Evolutionary conservation across 2,797 vertebrate species (phyloP).

Genomic region (Steatocranus sp.): DNA sequence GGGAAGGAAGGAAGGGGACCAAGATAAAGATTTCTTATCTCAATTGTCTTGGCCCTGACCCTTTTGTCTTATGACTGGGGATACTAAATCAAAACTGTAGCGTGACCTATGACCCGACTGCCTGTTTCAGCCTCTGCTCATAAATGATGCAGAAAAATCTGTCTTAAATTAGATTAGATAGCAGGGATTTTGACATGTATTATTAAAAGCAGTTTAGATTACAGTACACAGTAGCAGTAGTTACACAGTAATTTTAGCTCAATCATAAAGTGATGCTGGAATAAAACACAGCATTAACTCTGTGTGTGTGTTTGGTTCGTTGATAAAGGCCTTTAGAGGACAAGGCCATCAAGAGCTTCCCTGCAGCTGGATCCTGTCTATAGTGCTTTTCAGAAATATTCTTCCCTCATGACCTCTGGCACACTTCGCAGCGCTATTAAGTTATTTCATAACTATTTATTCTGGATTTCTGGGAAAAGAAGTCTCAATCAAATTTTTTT

Average conservation of each 20-base stretch:
- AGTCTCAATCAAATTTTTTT: not conserved
- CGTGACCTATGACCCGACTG: constrained; percentile 47
- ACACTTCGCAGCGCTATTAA: constrained; percentile 27
- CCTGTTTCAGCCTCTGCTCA: constrained; percentile 7
- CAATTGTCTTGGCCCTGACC: constrained; percentile 75
- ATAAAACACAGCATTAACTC: constrained; percentile 32
- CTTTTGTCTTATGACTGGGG: constrained; percentile 51
- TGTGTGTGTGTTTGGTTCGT: constrained; percentile 19
- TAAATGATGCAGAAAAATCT: constrained; percentile 4
- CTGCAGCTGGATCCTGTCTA: constrained; percentile 87
- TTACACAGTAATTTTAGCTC: not conserved
- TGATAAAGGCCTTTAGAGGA: constrained; percentile 55
- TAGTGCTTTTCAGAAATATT: constrained; percentile 33
- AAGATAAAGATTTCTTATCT: constrained; percentile 67
- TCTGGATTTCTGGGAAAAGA: not conserved
- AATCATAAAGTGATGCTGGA: not conserved
- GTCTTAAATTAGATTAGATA: not conserved
- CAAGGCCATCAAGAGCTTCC: constrained; percentile 79
- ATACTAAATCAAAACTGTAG: constrained; percentile 59
- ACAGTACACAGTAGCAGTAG: not conserved
- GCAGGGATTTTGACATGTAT: not conserved
- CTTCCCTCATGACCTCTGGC: constrained; percentile 48
- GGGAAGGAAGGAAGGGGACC: constrained; percentile 50
- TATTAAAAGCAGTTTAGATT: not conserved
- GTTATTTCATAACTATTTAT: constrained; percentile 21